These are phyloP conservation scores for Electrophaes corylata DNA, from an alignment of 2,888 invertebrate species.

Conservation along the genomic window DNA sequence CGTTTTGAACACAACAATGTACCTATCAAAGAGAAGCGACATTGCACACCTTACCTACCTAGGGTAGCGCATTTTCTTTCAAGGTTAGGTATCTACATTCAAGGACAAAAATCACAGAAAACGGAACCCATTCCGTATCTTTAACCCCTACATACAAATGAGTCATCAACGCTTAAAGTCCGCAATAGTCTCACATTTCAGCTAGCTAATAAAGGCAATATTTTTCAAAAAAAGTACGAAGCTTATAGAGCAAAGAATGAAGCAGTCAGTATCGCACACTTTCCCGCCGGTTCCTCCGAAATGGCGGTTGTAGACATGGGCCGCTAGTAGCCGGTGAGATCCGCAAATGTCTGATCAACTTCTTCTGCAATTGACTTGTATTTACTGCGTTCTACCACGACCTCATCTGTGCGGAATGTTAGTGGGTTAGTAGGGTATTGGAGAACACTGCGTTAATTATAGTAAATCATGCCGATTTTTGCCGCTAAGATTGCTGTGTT, in stretches of 20 bases:
- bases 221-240: constrained; percentile 12
- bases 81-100: constrained; percentile 5
- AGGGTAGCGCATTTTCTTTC: background rate
- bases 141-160: background rate
- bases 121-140: background rate
- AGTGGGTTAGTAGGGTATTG: constrained; percentile 49
- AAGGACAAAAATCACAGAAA: background rate
- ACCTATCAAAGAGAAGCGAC: background rate
- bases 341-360: constrained; percentile 98
- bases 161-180: background rate
- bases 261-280: constrained; percentile 30
- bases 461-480: too few species aligned
- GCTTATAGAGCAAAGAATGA: constrained; percentile 33
- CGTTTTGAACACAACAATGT: background rate
- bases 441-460: constrained; percentile 11
- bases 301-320: constrained; percentile 47
- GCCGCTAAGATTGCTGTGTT: too few species aligned
- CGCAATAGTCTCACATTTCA: too few species aligned
- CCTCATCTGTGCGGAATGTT: constrained; percentile 89
- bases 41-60: background rate
- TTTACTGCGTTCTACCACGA: constrained; percentile 96
- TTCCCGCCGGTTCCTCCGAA: constrained; percentile 50
- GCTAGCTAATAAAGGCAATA: background rate
- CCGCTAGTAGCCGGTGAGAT: constrained; percentile 93
- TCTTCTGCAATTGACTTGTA: constrained; percentile 99